Evolutionary conservation across 2,888 invertebrate genomes (phyloP).

Genomic region (Drosophila yooni): DNA sequence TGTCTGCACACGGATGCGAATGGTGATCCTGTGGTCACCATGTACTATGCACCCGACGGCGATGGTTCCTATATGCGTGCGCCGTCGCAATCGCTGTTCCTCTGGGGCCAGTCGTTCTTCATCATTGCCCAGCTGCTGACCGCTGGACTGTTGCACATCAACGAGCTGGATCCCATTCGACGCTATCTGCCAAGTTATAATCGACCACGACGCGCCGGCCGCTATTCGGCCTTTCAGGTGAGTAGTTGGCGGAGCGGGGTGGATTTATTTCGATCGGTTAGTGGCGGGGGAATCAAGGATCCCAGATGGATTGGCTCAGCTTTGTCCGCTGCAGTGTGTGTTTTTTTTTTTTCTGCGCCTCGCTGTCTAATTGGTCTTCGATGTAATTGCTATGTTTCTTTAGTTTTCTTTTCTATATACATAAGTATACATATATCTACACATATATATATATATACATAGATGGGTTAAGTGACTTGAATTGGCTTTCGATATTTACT

Average conservation of each 20-base stretch:
- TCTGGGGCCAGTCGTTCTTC: conserved; percentile 99
- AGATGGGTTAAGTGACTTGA: conserved; percentile 52
- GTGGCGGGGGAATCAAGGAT: neutral
- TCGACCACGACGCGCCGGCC: conserved; percentile 94
- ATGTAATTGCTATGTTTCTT: conserved; percentile 41
- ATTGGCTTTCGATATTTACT: conserved; percentile 62
- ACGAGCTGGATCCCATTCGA: conserved; percentile 97
- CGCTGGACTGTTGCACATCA: conserved; percentile 94
- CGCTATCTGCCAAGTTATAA: conserved; percentile 98
- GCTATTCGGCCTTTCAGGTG: conserved; percentile 99
- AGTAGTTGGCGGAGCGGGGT: conserved; percentile 42
- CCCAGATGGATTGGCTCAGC: conserved; percentile 14
- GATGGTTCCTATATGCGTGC: conserved; percentile 84
- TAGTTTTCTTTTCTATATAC: conserved; percentile 13
- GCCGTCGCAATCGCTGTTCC: conserved; percentile 88
- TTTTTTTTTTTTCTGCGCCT: conserved; percentile 42
- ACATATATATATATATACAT: neutral
- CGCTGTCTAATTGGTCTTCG: conserved; percentile 62
- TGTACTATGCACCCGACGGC: conserved; percentile 89
- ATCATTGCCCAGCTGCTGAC: conserved; percentile 96
- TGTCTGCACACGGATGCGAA: conserved; percentile 92
- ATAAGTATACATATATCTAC: neutral
- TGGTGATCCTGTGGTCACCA: conserved; percentile 97
- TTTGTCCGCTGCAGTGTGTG: conserved; percentile 64
- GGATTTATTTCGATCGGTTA: neutral